Conservation (phyloP, 2,113 vertebrate genomes). For the Polypterus bichir region DNA sequence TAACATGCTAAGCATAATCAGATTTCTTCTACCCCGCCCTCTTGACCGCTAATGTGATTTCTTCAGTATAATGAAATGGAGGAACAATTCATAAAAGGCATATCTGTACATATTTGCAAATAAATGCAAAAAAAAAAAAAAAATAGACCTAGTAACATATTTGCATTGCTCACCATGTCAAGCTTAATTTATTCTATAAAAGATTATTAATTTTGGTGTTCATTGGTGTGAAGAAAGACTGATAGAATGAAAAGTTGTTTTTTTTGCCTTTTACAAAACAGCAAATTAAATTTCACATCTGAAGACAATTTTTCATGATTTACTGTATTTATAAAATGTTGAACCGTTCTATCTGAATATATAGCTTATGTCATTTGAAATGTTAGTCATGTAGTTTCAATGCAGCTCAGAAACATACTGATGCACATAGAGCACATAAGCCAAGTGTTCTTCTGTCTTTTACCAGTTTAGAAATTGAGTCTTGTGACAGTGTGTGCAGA, state of each 20-base stretch:
- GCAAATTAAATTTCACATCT: too few species aligned
- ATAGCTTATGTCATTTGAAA: too few species aligned
- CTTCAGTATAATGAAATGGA: slow-evolving; percentile 49
- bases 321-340: too few species aligned
- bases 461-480: too few species aligned
- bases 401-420: too few species aligned
- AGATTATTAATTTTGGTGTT: slow-evolving; percentile 44
- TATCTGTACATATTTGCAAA: slow-evolving; percentile 56
- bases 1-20: slow-evolving; percentile 61
- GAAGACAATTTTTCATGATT: too few species aligned
- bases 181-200: slow-evolving; percentile 24
- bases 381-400: too few species aligned
- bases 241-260: background rate
- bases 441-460: too few species aligned
- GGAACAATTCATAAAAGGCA: slow-evolving; percentile 55
- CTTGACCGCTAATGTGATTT: slow-evolving; percentile 53
- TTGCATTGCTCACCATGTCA: slow-evolving; percentile 25
- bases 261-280: background rate
- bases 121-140: slow-evolving; percentile 55
- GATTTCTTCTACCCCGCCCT: slow-evolving; percentile 48
- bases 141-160: slow-evolving; percentile 35
- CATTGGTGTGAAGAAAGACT: slow-evolving; percentile 21
- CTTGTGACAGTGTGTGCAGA: too few species aligned
- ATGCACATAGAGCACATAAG: too few species aligned
- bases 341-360: too few species aligned